A percentile compares a stretch with the other conserved stretches of the same genome.
These are phyloP conservation scores for Drosophila robusta DNA, from an alignment of 2,888 invertebrate species.

Conservation along the genomic window DNA sequence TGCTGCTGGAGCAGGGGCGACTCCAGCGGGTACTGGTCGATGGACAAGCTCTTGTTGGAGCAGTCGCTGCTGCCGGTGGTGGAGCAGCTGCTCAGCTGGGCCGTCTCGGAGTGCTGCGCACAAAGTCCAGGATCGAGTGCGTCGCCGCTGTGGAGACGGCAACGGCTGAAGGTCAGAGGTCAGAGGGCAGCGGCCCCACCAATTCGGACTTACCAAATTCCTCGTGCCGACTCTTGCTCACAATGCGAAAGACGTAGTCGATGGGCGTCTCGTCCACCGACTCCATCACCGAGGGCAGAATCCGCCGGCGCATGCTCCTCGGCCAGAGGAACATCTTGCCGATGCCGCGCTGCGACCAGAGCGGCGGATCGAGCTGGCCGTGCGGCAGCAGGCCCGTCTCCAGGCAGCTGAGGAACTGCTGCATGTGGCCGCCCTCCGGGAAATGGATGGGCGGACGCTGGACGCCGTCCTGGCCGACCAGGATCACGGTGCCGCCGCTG, in stretches of 20 bases:
- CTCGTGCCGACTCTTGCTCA: conserved; percentile 91
- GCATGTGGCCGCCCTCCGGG: conserved; percentile 94
- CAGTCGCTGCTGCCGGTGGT: conserved; percentile 89
- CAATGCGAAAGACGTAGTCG: conserved; percentile 96
- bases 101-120: conserved; percentile 85
- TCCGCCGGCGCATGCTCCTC: conserved; percentile 87
- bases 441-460: conserved; percentile 97
- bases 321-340: conserved; percentile 87
- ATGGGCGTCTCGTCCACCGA: conserved; percentile 87
- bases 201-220: conserved; percentile 87
- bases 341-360: conserved; percentile 96
- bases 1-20: conserved; percentile 80
- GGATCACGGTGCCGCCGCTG: conserved; percentile 93
- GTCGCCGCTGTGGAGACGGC: conserved; percentile 87
- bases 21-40: conserved; percentile 85
- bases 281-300: conserved; percentile 89
- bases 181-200: too few relatives aligned
- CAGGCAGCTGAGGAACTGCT: conserved; percentile 95
- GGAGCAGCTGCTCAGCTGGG: conserved; percentile 88
- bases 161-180: too few relatives aligned
- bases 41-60: conserved; percentile 86
- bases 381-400: conserved; percentile 94
- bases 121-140: conserved; percentile 88
- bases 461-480: conserved; percentile 97
- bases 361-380: conserved; percentile 96